phyloP scores from a whole-genome alignment of 2,113 vertebrate genomes.

The Lethenteron camtschaticum region DNA sequence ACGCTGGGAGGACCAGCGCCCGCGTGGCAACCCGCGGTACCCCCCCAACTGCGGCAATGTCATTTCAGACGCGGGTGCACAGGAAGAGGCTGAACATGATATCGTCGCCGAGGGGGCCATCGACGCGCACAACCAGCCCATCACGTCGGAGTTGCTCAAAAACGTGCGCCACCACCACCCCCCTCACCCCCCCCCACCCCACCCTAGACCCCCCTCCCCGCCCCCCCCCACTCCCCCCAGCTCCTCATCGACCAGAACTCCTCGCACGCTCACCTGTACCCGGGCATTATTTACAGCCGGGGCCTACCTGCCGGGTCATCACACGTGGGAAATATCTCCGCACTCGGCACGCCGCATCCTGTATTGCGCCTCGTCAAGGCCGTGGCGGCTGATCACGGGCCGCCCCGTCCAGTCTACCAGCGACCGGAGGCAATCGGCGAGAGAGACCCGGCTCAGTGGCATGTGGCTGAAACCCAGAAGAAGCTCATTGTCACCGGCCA shows the following conservation, averaged over 20 bases:
- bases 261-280: neutral
- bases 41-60: too few species aligned
- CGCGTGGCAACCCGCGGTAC: too few species aligned
- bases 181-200: neutral
- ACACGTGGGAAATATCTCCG: neutral
- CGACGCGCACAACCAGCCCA: slow-evolving; percentile 49
- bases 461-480: too few species aligned
- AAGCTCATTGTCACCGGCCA: too few species aligned
- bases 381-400: too few species aligned
- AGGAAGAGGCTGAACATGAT: slow-evolving; percentile 62
- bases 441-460: too few species aligned
- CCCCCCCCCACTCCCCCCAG: neutral
- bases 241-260: neutral
- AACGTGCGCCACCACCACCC: slow-evolving; percentile 5
- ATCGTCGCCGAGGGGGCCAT: slow-evolving; percentile 70
- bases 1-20: too few species aligned
- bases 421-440: too few species aligned
- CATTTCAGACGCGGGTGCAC: slow-evolving; percentile 36
- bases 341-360: too few species aligned
- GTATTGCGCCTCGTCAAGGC: too few species aligned
- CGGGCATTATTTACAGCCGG: neutral
- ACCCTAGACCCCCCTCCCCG: neutral
- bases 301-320: neutral
- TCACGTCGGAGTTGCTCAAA: slow-evolving; percentile 68
- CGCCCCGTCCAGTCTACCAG: too few species aligned